Conservation (phyloP, 2,797 vertebrate genomes). For the Cynopterus sphinx region DNA sequence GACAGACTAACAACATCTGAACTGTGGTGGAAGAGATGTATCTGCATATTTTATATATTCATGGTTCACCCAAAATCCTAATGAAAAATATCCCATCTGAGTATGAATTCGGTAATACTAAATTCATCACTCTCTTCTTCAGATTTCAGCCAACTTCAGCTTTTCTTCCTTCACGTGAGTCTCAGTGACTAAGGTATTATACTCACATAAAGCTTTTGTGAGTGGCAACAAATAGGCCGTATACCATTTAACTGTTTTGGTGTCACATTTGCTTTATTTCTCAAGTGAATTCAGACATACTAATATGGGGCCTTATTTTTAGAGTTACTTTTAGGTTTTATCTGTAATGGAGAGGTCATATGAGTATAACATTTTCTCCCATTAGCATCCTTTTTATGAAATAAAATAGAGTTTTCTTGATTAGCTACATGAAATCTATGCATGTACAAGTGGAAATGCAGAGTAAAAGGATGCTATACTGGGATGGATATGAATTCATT, state of each 20-base stretch:
- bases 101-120: not conserved
- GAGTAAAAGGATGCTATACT: not conserved
- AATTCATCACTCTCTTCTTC: not conserved
- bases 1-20: not conserved
- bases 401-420: not conserved
- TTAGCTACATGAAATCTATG: not conserved
- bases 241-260: not conserved
- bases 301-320: not conserved
- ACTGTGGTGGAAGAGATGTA: not conserved
- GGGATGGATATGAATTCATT: not conserved
- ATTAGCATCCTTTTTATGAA: not conserved
- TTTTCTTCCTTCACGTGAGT: not conserved
- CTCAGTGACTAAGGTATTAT: not conserved
- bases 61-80: conserved; percentile 1
- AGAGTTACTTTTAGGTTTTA: not conserved
- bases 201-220: not conserved
- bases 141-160: not conserved
- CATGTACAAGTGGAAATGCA: not conserved
- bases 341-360: not conserved
- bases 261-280: not conserved
- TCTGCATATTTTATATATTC: conserved; percentile 17
- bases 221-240: not conserved
- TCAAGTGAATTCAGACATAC: not conserved
- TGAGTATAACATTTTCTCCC: not conserved
- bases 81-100: not conserved